phyloP scores from a whole-genome alignment of 1,140 invertebrate genomes.

The Asbolus verrucosus region DNA sequence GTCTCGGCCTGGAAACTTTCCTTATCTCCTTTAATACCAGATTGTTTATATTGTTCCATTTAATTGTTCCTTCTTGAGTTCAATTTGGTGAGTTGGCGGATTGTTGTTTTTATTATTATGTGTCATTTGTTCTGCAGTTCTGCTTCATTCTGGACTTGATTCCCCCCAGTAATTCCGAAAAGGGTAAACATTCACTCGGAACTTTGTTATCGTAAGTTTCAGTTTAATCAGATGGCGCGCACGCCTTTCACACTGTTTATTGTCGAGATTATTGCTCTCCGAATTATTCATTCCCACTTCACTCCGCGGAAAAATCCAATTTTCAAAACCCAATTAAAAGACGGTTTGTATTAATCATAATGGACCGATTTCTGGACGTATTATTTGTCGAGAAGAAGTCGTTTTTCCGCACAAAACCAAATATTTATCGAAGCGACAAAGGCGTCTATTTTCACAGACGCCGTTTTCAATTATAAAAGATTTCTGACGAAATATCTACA shows the following conservation, averaged over 20 bases:
- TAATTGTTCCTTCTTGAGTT: constrained; percentile 43
- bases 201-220: constrained; percentile 39
- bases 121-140: constrained; percentile 38
- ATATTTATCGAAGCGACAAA: constrained; percentile 41
- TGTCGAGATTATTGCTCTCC: constrained; percentile 24
- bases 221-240: constrained; percentile 38
- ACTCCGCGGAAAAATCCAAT: constrained; percentile 35
- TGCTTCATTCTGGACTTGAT: constrained; percentile 35
- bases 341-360: constrained; percentile 33
- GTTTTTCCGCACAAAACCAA: constrained; percentile 42
- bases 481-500: constrained; percentile 48
- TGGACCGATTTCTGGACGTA: constrained; percentile 35
- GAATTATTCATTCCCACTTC: constrained; percentile 19
- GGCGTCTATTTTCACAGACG: constrained; percentile 35
- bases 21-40: constrained; percentile 44
- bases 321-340: constrained; percentile 33
- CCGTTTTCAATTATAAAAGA: constrained; percentile 48
- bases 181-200: constrained; percentile 31
- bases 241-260: constrained; percentile 26
- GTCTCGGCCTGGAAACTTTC: constrained; percentile 39
- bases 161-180: constrained; percentile 33
- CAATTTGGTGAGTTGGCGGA: constrained; percentile 39
- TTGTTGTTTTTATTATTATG: constrained; percentile 39
- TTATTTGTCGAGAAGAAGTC: constrained; percentile 11
- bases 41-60: constrained; percentile 45